A percentile compares a stretch with the other conserved stretches of the same genome.
phyloP scores from a whole-genome alignment of 2,797 vertebrate species.

The Miichthys miiuy region DNA sequence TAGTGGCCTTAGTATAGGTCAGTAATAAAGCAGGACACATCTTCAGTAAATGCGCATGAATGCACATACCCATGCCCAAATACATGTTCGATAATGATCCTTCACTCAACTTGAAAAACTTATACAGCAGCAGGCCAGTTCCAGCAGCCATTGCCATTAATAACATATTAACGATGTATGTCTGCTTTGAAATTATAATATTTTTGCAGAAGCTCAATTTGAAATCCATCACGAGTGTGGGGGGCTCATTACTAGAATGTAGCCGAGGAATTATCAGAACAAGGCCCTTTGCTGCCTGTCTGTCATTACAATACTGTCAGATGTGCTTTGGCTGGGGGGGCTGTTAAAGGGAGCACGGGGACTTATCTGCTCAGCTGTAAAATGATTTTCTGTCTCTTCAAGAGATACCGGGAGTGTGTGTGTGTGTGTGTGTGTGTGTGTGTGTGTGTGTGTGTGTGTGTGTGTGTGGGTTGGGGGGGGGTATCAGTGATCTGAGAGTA shows the following conservation, averaged over 20 bases:
- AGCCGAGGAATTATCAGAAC: slow-evolving; percentile 71
- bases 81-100: slow-evolving; percentile 64
- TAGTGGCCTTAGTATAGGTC: slow-evolving; percentile 48
- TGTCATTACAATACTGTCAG: slow-evolving; percentile 79
- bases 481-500: slow-evolving; percentile 84
- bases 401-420: slow-evolving; percentile 70
- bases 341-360: slow-evolving; percentile 77
- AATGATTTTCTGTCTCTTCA: slow-evolving; percentile 85
- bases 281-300: slow-evolving; percentile 71
- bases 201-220: slow-evolving; percentile 74
- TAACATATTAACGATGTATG: slow-evolving; percentile 74
- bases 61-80: slow-evolving; percentile 43
- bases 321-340: slow-evolving; percentile 70
- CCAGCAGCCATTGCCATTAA: slow-evolving; percentile 65
- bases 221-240: slow-evolving; percentile 70
- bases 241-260: slow-evolving; percentile 70
- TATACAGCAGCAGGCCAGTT: slow-evolving; percentile 49
- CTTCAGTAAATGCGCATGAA: slow-evolving; percentile 34
- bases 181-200: slow-evolving; percentile 72
- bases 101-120: slow-evolving; percentile 74
- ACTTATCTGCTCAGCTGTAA: slow-evolving; percentile 85
- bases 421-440: slow-evolving; percentile 12
- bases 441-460: slow-evolving; percentile 57
- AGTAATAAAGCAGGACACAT: slow-evolving; percentile 34
- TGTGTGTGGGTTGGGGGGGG: slow-evolving; percentile 25